These are phyloP conservation scores for Caenorhabditis briggsae DNA, from an alignment of 1,140 invertebrate species.

Conservation along the genomic window DNA sequence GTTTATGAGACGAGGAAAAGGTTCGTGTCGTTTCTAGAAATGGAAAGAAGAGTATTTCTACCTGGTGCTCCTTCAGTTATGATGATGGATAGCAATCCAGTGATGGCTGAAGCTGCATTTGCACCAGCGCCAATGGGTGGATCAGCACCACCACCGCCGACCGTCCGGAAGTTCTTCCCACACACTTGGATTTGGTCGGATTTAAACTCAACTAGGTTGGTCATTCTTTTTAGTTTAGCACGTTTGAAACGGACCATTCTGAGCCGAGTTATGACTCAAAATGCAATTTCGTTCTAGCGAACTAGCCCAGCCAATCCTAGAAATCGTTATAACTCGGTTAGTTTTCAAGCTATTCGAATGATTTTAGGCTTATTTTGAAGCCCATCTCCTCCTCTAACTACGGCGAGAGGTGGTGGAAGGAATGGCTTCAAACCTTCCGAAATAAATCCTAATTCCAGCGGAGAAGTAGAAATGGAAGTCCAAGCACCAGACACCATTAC, in stretches of 20 bases:
- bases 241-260: neutral
- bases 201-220: slow-evolving; percentile 5
- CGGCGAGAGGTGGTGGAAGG: too few species aligned
- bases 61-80: neutral
- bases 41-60: neutral
- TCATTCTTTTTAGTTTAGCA: neutral
- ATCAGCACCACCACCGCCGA: slow-evolving; percentile 1
- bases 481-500: slow-evolving; percentile 90
- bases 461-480: slow-evolving; percentile 80
- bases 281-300: too few species aligned
- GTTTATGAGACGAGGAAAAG: slow-evolving; percentile 38
- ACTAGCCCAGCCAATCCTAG: too few species aligned
- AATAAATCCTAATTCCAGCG: slow-evolving; percentile 78
- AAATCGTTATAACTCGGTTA: too few species aligned
- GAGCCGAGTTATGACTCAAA: neutral
- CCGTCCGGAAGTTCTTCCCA: slow-evolving; percentile 67
- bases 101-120: slow-evolving; percentile 35
- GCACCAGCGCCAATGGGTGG: slow-evolving; percentile 13
- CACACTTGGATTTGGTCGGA: slow-evolving; percentile 72
- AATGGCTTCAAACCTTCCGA: neutral
- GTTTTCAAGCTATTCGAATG: too few species aligned
- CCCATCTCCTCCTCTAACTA: too few species aligned
- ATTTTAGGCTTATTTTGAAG: too few species aligned
- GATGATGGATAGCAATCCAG: slow-evolving; percentile 41
- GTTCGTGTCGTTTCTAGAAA: neutral